These are phyloP conservation scores for Batillaria attramentaria DNA, from an alignment of 1,140 invertebrate genomes.

Conservation along the genomic window DNA sequence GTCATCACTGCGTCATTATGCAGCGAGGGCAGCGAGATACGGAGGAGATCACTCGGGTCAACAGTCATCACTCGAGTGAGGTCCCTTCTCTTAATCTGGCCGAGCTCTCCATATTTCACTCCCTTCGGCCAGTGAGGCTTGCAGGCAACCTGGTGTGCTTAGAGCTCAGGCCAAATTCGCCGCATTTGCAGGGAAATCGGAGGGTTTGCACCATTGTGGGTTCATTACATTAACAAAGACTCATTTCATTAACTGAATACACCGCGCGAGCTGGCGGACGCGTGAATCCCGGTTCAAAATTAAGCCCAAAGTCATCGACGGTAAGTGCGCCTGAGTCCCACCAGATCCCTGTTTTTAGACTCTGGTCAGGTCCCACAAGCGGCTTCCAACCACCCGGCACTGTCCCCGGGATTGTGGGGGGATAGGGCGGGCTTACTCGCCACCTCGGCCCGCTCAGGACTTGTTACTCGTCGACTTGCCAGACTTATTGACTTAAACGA, in stretches of 20 bases:
- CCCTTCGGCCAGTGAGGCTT: too few relatives aligned
- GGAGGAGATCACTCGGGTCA: too few relatives aligned
- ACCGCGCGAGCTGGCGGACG: neutral
- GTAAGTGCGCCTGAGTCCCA: neutral
- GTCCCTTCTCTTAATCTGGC: too few relatives aligned
- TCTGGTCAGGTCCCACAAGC: conserved; percentile 1
- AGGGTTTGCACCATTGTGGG: neutral
- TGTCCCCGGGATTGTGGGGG: neutral
- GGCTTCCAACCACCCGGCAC: neutral
- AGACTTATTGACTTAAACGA: neutral
- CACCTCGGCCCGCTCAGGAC: neutral
- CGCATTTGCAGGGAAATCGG: neutral
- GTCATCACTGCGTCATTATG: too few relatives aligned
- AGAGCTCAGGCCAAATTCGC: neutral
- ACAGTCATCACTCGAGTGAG: too few relatives aligned
- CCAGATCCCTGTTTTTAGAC: neutral
- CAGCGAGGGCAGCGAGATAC: too few relatives aligned
- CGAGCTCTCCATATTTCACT: too few relatives aligned
- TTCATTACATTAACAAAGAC: conserved; percentile 16
- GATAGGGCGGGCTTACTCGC: neutral
- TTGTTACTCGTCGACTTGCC: neutral
- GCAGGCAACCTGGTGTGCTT: too few relatives aligned
- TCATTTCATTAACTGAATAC: conserved; percentile 19
- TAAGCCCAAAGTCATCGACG: neutral
- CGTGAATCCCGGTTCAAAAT: neutral